A percentile compares a stretch with the other conserved stretches of the same genome.
Conservation (phyloP, 2,113 vertebrate species). For the Turnix velox region DNA sequence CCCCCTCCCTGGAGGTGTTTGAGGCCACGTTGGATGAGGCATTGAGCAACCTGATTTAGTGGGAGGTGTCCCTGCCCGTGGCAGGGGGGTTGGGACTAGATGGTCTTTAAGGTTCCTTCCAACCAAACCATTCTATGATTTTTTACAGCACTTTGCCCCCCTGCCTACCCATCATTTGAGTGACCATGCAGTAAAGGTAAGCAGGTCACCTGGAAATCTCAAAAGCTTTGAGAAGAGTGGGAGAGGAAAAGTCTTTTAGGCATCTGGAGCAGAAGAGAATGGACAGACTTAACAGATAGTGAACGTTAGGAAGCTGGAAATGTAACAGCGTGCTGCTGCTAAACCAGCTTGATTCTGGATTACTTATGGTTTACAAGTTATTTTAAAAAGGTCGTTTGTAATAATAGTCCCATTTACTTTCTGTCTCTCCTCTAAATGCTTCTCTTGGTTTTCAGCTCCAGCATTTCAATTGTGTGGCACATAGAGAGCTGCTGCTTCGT, state of each 20-base stretch:
- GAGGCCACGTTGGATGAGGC: too few relatives aligned
- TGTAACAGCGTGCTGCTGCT: not conserved
- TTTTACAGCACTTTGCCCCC: not conserved
- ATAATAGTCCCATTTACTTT: not conserved
- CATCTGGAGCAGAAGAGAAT: not conserved
- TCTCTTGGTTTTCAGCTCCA: not conserved
- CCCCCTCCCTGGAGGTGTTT: too few relatives aligned
- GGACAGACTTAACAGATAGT: not conserved
- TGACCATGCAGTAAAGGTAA: not conserved
- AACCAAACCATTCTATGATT: too few relatives aligned
- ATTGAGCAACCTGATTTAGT: too few relatives aligned
- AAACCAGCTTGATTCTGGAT: not conserved
- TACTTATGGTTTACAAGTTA: not conserved
- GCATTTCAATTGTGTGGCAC: not conserved
- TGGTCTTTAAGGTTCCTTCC: too few relatives aligned
- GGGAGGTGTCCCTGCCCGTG: too few relatives aligned
- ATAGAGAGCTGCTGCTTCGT: not conserved
- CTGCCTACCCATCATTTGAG: rapidly evolving
- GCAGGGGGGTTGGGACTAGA: too few relatives aligned
- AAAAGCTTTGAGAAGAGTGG: not conserved
- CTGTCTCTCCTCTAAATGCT: not conserved
- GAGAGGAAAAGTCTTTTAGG: not conserved
- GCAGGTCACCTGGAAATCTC: not conserved
- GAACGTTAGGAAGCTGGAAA: too few relatives aligned
- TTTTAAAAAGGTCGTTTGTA: not conserved